Evolutionary conservation across 2,113 vertebrate genomes (phyloP).

Genomic region (Pungitius pungitius): DNA sequence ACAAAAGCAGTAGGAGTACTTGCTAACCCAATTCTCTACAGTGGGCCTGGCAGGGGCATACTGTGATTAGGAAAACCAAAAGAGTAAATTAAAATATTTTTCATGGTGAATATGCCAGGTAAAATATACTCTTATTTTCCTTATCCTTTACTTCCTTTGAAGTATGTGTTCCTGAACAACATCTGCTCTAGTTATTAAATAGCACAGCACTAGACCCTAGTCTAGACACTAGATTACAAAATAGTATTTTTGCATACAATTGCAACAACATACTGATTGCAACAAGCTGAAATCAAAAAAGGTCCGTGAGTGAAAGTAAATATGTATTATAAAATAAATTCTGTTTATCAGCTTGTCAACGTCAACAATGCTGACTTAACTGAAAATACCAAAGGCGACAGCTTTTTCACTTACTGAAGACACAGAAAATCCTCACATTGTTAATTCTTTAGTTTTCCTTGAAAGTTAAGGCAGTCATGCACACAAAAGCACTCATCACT

Average conservation of each 20-base stretch:
- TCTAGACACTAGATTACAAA: too few species aligned
- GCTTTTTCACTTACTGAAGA: background rate
- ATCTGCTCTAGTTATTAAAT: background rate
- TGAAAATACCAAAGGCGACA: background rate
- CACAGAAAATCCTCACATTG: background rate
- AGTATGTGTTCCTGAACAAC: background rate
- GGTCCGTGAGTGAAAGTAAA: background rate
- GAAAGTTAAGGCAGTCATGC: conserved; percentile 37
- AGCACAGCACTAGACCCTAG: background rate
- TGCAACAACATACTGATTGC: too few species aligned
- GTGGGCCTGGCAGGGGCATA: background rate
- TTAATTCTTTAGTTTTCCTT: conserved; percentile 7
- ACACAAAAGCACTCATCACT: conserved; percentile 33
- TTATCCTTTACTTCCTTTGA: background rate
- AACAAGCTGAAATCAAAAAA: conserved; percentile 46
- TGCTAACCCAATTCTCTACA: background rate
- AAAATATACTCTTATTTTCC: background rate
- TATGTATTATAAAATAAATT: background rate
- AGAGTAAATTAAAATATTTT: background rate
- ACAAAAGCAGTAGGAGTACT: background rate
- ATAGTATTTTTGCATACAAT: conserved; percentile 32
- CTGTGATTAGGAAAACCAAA: background rate
- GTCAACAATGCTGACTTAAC: background rate
- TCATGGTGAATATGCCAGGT: background rate
- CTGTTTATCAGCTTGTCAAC: background rate